A percentile compares a stretch with the other conserved stretches of the same genome.
Evolutionary conservation across 2,888 invertebrate genomes (phyloP).

Genomic region (Pegoplata infirma): DNA sequence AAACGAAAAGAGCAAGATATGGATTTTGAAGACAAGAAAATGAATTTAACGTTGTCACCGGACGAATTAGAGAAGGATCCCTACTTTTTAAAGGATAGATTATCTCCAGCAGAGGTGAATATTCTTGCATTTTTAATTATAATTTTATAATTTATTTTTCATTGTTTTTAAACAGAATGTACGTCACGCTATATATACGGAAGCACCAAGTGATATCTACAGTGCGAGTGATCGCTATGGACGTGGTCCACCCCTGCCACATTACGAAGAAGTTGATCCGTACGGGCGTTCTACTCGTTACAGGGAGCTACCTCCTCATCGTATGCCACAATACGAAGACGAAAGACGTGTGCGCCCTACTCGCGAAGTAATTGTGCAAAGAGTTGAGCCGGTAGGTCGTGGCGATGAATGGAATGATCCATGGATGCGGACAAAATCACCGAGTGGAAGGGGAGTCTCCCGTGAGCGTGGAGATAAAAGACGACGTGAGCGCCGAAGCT

Average conservation of each 20-base stretch:
- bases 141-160: slow-evolving; percentile 1
- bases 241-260: slow-evolving; percentile 70
- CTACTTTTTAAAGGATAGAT: slow-evolving; percentile 85
- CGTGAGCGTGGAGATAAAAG: slow-evolving; percentile 74
- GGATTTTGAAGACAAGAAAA: slow-evolving; percentile 96
- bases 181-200: slow-evolving; percentile 68
- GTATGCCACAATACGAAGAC: slow-evolving; percentile 81
- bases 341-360: slow-evolving; percentile 82
- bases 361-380: slow-evolving; percentile 87
- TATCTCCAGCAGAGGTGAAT: slow-evolving; percentile 78
- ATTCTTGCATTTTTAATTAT: not conserved
- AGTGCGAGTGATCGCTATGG: slow-evolving; percentile 76
- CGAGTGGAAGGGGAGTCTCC: slow-evolving; percentile 78
- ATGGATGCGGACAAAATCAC: slow-evolving; percentile 90
- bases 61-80: slow-evolving; percentile 88
- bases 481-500: slow-evolving; percentile 74
- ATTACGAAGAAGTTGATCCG: slow-evolving; percentile 77
- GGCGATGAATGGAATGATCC: slow-evolving; percentile 97
- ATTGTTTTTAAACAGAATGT: slow-evolving; percentile 54
- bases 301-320: slow-evolving; percentile 80
- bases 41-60: slow-evolving; percentile 87
- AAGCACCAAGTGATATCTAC: slow-evolving; percentile 67
- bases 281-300: slow-evolving; percentile 79
- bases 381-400: slow-evolving; percentile 80
- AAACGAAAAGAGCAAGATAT: slow-evolving; percentile 96